Percentiles rank a stretch among this genome's conserved stretches.
Evolutionary conservation across 2,888 invertebrate species (phyloP).

Genomic region (Melangyna quadrimaculata): DNA sequence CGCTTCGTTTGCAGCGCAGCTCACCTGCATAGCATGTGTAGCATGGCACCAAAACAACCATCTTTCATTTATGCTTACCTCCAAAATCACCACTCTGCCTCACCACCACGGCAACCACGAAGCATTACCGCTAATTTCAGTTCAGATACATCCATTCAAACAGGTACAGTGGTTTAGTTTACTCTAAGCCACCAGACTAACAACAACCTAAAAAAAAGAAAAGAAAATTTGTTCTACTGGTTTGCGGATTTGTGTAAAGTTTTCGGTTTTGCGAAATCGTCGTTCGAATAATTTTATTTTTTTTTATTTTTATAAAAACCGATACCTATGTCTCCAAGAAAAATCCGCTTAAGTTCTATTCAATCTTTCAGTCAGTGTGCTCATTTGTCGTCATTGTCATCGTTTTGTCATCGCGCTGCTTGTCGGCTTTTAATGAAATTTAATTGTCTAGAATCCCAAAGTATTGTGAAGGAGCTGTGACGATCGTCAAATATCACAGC

Average conservation of each 20-base stretch:
- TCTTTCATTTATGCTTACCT: conserved; percentile 40
- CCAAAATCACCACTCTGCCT: conserved; percentile 17
- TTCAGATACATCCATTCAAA: conserved; percentile 60
- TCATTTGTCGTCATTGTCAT: conserved; percentile 43
- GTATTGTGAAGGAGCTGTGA: conserved; percentile 33
- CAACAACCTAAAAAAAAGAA: conserved; percentile 51
- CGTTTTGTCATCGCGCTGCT: conserved; percentile 17
- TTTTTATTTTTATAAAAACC: conserved; percentile 24
- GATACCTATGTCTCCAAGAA: conserved; percentile 43
- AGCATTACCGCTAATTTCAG: conserved; percentile 39
- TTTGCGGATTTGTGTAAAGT: conserved; percentile 24
- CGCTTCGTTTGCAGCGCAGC: neutral
- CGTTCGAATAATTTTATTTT: neutral
- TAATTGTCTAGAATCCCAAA: conserved; percentile 36
- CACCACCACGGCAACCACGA: neutral
- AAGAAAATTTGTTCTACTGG: neutral
- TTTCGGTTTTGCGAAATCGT: conserved; percentile 55
- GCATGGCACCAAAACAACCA: conserved; percentile 54
- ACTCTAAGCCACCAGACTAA: conserved; percentile 62
- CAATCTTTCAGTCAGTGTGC: conserved; percentile 58
- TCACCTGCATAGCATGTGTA: conserved; percentile 41
- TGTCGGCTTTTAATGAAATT: conserved; percentile 8
- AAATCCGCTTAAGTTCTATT: conserved; percentile 45
- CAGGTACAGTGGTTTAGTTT: conserved; percentile 64
- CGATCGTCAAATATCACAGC: conserved; percentile 43